phyloP scores from a whole-genome alignment of 2,888 invertebrate species.

The Sinohyriopsis cumingii region DNA sequence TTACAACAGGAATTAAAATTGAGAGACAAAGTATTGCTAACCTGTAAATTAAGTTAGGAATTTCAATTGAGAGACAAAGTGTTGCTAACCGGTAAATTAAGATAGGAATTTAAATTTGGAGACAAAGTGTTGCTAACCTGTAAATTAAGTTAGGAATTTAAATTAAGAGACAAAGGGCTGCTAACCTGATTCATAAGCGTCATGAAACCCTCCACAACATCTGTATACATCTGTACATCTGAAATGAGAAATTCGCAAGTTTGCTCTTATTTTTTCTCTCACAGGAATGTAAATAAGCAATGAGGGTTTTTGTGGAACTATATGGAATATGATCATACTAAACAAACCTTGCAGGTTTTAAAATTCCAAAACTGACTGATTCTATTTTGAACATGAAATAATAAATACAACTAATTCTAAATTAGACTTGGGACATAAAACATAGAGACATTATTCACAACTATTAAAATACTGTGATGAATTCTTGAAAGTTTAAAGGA shows the following conservation, averaged over 20 bases:
- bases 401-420: not conserved
- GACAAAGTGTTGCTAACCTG: too few species aligned
- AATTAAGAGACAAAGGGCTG: not conserved
- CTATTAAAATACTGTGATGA: too few species aligned
- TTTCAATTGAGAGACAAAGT: too few species aligned
- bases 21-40: not conserved
- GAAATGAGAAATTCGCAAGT: slow-evolving; percentile 20
- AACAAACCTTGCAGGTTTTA: not conserved
- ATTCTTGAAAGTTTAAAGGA: not conserved
- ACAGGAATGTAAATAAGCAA: too few species aligned
- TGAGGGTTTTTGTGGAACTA: too few species aligned
- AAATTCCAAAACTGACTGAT: not conserved
- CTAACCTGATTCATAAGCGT: slow-evolving; percentile 75
- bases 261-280: too few species aligned
- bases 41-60: not conserved
- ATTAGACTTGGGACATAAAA: too few species aligned
- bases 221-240: slow-evolving; percentile 78
- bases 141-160: not conserved
- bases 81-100: too few species aligned
- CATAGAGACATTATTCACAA: too few species aligned
- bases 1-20: not conserved
- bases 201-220: slow-evolving; percentile 83
- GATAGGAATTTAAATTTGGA: too few species aligned
- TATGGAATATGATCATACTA: too few species aligned
- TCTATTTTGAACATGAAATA: not conserved